Conservation (phyloP, 2,888 invertebrate species). For the Bimastos eiseni region DNA sequence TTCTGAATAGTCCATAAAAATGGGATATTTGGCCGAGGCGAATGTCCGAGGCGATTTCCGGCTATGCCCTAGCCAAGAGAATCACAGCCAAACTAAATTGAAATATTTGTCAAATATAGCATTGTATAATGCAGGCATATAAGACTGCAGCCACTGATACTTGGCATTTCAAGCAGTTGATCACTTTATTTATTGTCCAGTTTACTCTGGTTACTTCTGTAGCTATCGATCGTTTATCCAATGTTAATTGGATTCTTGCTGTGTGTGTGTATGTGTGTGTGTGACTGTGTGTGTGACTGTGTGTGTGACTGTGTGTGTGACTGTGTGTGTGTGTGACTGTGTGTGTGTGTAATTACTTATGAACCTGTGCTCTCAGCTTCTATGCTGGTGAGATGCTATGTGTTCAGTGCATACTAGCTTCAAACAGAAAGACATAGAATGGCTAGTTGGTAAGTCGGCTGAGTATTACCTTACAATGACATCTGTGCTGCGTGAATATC, state of each 20-base stretch:
- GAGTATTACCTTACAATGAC: too few relatives aligned
- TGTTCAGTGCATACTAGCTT: background rate
- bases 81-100: background rate
- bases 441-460: too few relatives aligned
- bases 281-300: background rate
- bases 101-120: too few relatives aligned
- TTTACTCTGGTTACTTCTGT: background rate
- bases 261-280: background rate
- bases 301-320: too few relatives aligned
- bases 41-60: too few relatives aligned
- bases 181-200: background rate
- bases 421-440: too few relatives aligned
- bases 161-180: background rate
- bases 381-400: background rate
- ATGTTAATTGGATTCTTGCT: background rate
- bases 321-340: background rate
- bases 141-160: background rate
- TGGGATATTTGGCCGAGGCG: too few relatives aligned
- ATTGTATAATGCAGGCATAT: background rate
- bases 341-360: too few relatives aligned
- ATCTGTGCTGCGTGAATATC: too few relatives aligned
- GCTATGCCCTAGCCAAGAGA: too few relatives aligned
- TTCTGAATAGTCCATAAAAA: too few relatives aligned
- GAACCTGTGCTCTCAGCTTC: background rate
- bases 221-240: background rate